Evolutionary conservation across 2,797 vertebrate species (phyloP).

Genomic region (Pangasius djambal): DNA sequence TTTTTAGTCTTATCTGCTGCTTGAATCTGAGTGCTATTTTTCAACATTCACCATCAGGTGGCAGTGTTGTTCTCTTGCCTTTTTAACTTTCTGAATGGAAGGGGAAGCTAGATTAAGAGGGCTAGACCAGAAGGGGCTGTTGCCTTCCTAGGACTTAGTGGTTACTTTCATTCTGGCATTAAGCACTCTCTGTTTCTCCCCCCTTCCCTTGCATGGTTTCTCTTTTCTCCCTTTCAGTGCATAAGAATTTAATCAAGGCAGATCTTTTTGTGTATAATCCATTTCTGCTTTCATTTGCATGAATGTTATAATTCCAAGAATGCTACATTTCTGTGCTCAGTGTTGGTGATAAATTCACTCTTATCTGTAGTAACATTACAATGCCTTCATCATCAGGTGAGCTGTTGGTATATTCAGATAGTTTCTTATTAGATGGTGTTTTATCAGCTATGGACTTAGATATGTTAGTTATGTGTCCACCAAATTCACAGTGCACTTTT

Average conservation of each 20-base stretch:
- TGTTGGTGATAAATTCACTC: background rate
- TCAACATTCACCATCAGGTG: background rate
- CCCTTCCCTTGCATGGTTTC: background rate
- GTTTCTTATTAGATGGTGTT: background rate
- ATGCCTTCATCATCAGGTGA: background rate
- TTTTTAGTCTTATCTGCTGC: background rate
- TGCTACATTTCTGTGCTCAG: background rate
- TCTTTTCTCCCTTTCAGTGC: background rate
- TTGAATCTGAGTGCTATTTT: background rate
- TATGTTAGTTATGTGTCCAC: background rate
- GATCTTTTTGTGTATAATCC: background rate
- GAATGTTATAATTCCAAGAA: background rate
- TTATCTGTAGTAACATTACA: background rate
- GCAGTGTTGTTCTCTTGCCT: slow-evolving; percentile 16
- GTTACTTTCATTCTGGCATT: background rate
- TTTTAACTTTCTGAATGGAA: background rate
- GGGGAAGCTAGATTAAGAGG: background rate
- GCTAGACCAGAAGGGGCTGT: background rate
- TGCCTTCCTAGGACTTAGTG: background rate
- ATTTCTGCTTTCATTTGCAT: background rate
- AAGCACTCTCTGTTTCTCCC: background rate
- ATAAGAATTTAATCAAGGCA: background rate
- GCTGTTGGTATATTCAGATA: background rate
- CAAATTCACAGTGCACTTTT: background rate
- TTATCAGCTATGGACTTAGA: background rate